phyloP scores from a whole-genome alignment of 2,113 vertebrate species.

The Indri indri region DNA sequence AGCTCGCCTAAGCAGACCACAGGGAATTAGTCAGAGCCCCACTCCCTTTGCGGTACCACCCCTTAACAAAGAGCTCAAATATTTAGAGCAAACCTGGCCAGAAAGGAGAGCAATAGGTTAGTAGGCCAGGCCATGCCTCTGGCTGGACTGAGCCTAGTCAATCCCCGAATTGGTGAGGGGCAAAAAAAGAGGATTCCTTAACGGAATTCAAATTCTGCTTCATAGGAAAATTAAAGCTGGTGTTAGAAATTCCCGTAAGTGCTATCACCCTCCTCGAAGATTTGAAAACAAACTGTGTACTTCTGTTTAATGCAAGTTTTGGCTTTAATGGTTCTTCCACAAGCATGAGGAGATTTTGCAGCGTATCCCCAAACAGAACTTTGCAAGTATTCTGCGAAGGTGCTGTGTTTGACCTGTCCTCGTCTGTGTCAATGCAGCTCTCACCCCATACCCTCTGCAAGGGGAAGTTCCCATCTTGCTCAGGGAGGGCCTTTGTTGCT shows the following conservation, averaged over 20 bases:
- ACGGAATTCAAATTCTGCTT: background rate
- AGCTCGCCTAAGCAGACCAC: background rate
- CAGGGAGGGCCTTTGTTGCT: background rate
- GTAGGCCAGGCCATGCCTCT: background rate
- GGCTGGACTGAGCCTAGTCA: background rate
- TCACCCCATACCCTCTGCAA: background rate
- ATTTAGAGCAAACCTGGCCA: background rate
- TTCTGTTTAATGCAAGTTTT: background rate
- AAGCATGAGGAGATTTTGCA: background rate
- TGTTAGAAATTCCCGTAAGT: background rate
- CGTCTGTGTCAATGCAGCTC: accelerated
- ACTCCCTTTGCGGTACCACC: background rate
- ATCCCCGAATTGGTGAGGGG: background rate
- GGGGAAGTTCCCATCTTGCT: background rate
- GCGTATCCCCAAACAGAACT: background rate
- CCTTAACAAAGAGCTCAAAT: background rate
- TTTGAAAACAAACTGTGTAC: background rate
- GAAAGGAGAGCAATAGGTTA: background rate
- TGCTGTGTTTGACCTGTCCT: accelerated
- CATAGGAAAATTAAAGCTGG: background rate
- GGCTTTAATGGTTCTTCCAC: background rate
- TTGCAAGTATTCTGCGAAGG: background rate
- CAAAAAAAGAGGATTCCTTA: background rate
- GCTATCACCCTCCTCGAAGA: background rate
- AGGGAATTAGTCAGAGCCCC: constrained; percentile 1